Conservation (phyloP, 2,888 invertebrate genomes). For the Rhingia campestris region DNA sequence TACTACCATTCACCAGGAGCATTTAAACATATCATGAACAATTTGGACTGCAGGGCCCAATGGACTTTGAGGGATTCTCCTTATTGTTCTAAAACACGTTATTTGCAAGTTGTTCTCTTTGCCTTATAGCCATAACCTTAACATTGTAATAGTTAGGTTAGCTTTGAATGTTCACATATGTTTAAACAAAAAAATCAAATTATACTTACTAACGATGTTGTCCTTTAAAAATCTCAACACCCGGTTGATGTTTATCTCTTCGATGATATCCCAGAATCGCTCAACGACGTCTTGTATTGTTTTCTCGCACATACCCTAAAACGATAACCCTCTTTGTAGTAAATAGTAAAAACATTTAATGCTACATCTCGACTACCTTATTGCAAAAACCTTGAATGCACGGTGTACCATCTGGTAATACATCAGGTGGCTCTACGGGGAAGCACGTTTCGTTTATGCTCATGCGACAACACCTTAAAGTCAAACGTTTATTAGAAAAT, state of each 20-base stretch:
- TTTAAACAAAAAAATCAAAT: neutral
- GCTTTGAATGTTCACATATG: neutral
- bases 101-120: no score
- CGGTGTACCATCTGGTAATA: constrained; percentile 95
- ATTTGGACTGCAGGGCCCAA: no score
- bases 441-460: constrained; percentile 95
- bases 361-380: constrained; percentile 85
- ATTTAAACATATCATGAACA: no score
- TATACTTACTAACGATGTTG: constrained; percentile 92
- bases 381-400: constrained; percentile 99
- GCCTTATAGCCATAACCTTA: neutral
- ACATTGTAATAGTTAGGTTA: no score
- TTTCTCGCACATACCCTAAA: constrained; percentile 95
- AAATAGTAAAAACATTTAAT: neutral
- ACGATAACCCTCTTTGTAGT: neutral
- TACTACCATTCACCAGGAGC: no score
- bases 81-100: no score
- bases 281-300: constrained; percentile 97
- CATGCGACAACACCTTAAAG: constrained; percentile 90
- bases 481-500: constrained; percentile 11
- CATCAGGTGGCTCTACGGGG: constrained; percentile 93
- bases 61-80: no score
- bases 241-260: constrained; percentile 97
- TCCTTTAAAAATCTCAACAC: constrained; percentile 94
- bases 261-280: constrained; percentile 98